These are phyloP conservation scores for Montipora cactus DNA, from an alignment of 64 coral and sea anemone species.

Conservation along the genomic window DNA sequence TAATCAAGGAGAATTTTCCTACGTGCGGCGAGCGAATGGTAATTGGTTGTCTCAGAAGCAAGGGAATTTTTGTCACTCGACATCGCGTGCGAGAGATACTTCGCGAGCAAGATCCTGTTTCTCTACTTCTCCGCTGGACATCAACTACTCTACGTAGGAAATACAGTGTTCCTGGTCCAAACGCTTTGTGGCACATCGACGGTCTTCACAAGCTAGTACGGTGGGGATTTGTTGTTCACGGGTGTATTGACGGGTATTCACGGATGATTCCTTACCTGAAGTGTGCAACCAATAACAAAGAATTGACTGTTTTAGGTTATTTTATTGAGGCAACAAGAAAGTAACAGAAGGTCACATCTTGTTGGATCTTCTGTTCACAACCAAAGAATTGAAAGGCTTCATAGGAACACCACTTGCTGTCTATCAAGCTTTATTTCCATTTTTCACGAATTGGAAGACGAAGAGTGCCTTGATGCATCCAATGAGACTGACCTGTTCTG, in stretches of 20 bases:
- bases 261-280: not conserved
- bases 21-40: slow-evolving; percentile 8
- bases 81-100: not conserved
- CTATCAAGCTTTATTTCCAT: slow-evolving; percentile 12
- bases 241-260: slow-evolving; percentile 42
- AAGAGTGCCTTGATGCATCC: slow-evolving; percentile 24
- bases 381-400: slow-evolving; percentile 47
- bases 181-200: slow-evolving; percentile 11
- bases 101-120: not conserved
- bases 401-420: slow-evolving; percentile 60
- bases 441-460: slow-evolving; percentile 4
- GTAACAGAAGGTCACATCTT: slow-evolving; percentile 27
- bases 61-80: not conserved
- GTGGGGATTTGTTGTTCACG: slow-evolving; percentile 12
- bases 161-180: slow-evolving; percentile 1
- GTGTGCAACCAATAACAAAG: slow-evolving; percentile 42
- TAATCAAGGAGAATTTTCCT: not conserved
- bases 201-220: slow-evolving; percentile 14
- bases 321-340: not conserved
- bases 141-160: not conserved
- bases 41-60: not conserved
- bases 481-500: slow-evolving; percentile 66
- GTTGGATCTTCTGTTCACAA: slow-evolving; percentile 39
- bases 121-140: not conserved
- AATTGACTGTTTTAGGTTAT: not conserved